Evolutionary conservation across 2,113 vertebrate genomes (phyloP), one percentile per base, ranked within the genome.

Genomic region (Trematomus loennbergii): DNA sequence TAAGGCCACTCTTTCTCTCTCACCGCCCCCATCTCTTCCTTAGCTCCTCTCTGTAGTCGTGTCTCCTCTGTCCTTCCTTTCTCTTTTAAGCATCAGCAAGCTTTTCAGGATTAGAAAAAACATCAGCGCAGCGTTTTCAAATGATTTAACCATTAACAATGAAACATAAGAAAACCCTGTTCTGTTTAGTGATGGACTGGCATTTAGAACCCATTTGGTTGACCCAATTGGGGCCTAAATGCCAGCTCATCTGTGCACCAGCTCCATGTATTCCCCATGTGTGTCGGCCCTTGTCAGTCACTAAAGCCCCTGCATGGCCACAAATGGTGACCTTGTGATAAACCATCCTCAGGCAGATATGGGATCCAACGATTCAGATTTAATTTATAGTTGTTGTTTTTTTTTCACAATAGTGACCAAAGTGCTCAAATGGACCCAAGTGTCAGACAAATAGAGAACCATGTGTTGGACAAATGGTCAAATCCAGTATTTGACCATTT

Each of bases 1-100:
- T 91, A 73, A 86, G 90, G 74, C 85, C 65, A 88, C 87, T 94
- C 73, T 68, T 66, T 77, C 58, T 72, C 20, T 63, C 12, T 66
- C 52, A 60, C 20, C 12, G 15, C 58, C 60, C 67, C 71, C 50
- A 36, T 36, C 60, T 75, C 74, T 45, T 67, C 68, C n/a, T 75
- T 9, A 40, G 36, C 66, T 74, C 50, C 25, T 75, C 62, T 73
- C 64, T 71, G 60, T 58, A 20, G 45, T 78, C 77, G 71, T 13
- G 12, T 77, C 70, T 80, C 57, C 15, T 33, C 55, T 62, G 67
- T 68, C 72, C 48, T 53, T 61, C 33, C 62, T 54, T 72, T 66
- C 55, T 74, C 22, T 81, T 46, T 78, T 55, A 70, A 64, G 62
- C 71, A 70, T 84, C 73, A 82, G 78, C 43, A 25, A 69, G 22